Evolutionary conservation across 2,797 vertebrate genomes (phyloP), one percentile per base, ranked within the genome.

Genomic region (Sylvia borin): DNA sequence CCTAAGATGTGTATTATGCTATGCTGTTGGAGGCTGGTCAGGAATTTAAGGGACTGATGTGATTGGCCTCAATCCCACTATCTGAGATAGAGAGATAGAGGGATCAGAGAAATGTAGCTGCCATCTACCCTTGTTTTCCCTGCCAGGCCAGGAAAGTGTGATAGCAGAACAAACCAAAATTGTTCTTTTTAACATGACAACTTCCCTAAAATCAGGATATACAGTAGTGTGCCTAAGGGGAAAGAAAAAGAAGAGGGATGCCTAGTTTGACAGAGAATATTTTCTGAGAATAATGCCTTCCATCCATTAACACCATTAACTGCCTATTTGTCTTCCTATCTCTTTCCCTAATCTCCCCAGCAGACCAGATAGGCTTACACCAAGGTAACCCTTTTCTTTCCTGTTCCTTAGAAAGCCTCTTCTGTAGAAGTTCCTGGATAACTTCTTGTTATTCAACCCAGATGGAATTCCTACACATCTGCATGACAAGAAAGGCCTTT

Each of bases 101-200:
- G 36, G 57, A 86, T 92, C 80, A 92, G 50, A 88, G 77, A 94
- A 94, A 88, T 51, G 40, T 19, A 92, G 58, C 70, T 95, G 86
- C 71, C 64, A 81, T 80, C 76, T 61, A 90, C 76, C 6, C 62
- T 91, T 48, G 38, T 71, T 96, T 92, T 92, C 47, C n/a, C 60
- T 91, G 62, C 77, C 71, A 79, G 80, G 27, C 43, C 71, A 85
- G 62, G 36, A 68, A 92, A 93, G 9, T 58, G 20, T 66, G 86
- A 95, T 95, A 89, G 54, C 62, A 91, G 84, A 93, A 91, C 50
- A 84, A 93, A 86, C 66, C 66, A 93, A 92, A 94, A 86, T 76
- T 75, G 74, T 93, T 94, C 90, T 57, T 95, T 75, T 75, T 71
- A 92, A 82, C 22, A 38, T 93, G 86, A 94, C 43, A 88, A 89